Conservation (phyloP, 2,797 vertebrate species). For the Hydrolagus colliei region DNA sequence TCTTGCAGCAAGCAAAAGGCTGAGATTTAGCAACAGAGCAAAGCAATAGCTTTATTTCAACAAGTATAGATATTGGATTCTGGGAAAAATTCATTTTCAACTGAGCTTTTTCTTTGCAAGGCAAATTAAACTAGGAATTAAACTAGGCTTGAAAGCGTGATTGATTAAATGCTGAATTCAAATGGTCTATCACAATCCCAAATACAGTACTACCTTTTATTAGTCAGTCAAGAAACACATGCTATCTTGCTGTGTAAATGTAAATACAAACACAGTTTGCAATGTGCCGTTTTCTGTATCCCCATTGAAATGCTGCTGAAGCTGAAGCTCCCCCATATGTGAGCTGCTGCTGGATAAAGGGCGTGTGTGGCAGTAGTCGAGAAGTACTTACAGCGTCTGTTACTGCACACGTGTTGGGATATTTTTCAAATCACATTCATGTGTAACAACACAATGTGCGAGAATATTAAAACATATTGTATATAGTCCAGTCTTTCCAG, state of each 20-base stretch:
- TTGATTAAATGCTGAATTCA: too few relatives aligned
- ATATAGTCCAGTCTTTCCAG: neutral
- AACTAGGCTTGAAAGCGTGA: too few relatives aligned
- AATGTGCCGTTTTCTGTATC: too few relatives aligned
- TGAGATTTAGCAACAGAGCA: neutral
- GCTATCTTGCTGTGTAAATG: too few relatives aligned
- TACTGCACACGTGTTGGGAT: neutral
- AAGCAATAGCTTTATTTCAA: neutral
- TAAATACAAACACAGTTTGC: too few relatives aligned
- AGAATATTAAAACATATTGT: neutral
- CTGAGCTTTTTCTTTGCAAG: neutral
- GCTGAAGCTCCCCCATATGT: too few relatives aligned
- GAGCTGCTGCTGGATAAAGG: neutral
- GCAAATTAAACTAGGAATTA: neutral
- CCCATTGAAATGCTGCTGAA: too few relatives aligned
- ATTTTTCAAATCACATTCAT: neutral
- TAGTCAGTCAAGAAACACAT: too few relatives aligned
- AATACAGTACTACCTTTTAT: too few relatives aligned
- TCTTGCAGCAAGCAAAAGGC: too few relatives aligned
- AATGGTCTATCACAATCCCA: too few relatives aligned
- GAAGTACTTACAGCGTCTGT: constrained; percentile 6
- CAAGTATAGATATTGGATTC: neutral
- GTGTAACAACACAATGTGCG: neutral
- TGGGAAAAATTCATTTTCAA: neutral
- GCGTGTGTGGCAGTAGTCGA: neutral